Evolutionary conservation across 2,797 vertebrate species (phyloP), one percentile per base, ranked within the genome.

Genomic region (Gallirallus australis): DNA sequence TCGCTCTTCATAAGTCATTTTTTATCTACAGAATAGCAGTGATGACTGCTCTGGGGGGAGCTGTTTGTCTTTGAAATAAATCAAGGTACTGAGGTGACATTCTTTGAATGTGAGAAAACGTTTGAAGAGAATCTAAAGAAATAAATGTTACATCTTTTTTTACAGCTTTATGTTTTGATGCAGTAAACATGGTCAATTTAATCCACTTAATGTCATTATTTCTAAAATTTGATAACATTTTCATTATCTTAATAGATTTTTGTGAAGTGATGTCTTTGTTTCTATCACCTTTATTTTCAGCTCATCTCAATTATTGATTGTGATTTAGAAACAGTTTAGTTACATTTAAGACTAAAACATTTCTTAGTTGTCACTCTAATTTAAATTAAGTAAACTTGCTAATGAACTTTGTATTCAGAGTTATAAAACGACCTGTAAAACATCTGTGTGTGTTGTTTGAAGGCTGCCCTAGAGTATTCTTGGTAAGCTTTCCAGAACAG

Each of bases 21-120:
- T 33, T 93, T 94, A 73, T 68, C 59, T 52, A 25, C n/a, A 28
- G 56, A 94, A 39, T 9, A 92, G 85, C 50, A 87, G 39, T 70
- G 42, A 40, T 80, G 28, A 28, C 87, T 92, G 64, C 91, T 84
- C 89, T 85, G 77, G 42, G 73, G 60, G 53, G 76, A 93, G 80
- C 79, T 94, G 39, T 82, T 94, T 89, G 84, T 92, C 73, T 94
- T 94, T 73, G 89, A 82, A 69, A 78, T 86, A 88, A 86, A 89
- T 63, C 39, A 64, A 66, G 16, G 39, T 79, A 59, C 85, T 82
- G 57, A 90, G 56, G 68, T 85, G 23, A 31, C 10, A 28, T 79
- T 79, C 61, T 83, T 71, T 93, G 61, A 91, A 45, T 73, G 65
- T 37, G 27, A 86, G 73, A 65, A 88, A 53, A 96, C 12, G 6